Conservation (phyloP, 2,888 invertebrate genomes). For the Hybos culiciformis region DNA sequence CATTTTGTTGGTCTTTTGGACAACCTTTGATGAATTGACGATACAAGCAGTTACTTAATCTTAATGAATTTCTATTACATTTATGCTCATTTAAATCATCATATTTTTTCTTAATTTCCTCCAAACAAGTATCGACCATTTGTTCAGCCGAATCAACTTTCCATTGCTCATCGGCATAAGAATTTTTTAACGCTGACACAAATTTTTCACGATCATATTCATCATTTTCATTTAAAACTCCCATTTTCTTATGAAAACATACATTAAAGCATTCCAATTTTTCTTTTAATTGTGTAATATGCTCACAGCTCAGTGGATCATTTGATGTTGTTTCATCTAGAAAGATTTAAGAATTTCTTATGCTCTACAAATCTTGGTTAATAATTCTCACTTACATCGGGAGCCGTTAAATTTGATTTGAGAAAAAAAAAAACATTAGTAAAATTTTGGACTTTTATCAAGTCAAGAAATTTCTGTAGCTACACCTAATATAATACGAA, state of each 20-base stretch:
- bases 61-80: slow-evolving; percentile 17
- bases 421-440: too few species aligned
- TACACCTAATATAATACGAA: too few species aligned
- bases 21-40: slow-evolving; percentile 18
- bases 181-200: slow-evolving; percentile 12
- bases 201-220: slow-evolving; percentile 18
- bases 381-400: too few species aligned
- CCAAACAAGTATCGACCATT: slow-evolving; percentile 18
- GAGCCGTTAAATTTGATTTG: too few species aligned
- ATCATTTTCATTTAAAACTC: slow-evolving; percentile 16
- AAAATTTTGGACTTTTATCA: too few species aligned
- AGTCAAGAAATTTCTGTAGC: too few species aligned
- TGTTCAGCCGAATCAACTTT: slow-evolving; percentile 15
- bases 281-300: slow-evolving; percentile 17
- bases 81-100: slow-evolving; percentile 8
- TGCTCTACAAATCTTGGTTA: too few species aligned
- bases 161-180: slow-evolving; percentile 15
- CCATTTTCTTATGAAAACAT: slow-evolving; percentile 18
- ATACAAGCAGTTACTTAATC: slow-evolving; percentile 19
- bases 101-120: slow-evolving; percentile 12
- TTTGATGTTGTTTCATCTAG: slow-evolving; percentile 14
- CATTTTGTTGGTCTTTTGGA: slow-evolving; percentile 18
- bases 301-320: slow-evolving; percentile 20
- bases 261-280: slow-evolving; percentile 18
- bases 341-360: too few species aligned